Percentiles rank a stretch among this genome's conserved stretches.
Conservation (phyloP, 2,797 vertebrate genomes). For the Halcyon leucocephala region DNA sequence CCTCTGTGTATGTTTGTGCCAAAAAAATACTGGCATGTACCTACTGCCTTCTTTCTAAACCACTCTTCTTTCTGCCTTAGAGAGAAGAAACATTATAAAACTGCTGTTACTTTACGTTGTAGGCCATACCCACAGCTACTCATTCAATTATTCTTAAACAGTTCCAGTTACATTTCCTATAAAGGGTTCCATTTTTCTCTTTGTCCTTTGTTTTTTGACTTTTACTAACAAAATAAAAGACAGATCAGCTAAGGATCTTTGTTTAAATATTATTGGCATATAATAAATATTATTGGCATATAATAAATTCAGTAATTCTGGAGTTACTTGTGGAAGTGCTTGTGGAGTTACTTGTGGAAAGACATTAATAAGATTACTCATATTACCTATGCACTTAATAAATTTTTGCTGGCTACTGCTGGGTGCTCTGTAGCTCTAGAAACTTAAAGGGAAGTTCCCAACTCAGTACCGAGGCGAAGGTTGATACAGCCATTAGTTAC, state of each 20-base stretch:
- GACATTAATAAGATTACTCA: slow-evolving; percentile 50
- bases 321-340: not conserved
- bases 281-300: not conserved
- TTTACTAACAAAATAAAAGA: slow-evolving; percentile 14
- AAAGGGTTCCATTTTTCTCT: not conserved
- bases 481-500: not conserved
- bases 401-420: slow-evolving; percentile 29
- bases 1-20: not conserved
- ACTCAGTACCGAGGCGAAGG: not conserved
- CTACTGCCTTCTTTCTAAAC: not conserved
- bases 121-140: not conserved
- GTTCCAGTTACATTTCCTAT: not conserved
- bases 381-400: slow-evolving; percentile 37
- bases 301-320: not conserved
- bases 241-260: not conserved
- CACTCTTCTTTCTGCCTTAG: not conserved
- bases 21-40: not conserved
- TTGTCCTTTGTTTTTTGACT: slow-evolving; percentile 3
- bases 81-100: not conserved
- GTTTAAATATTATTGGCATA: slow-evolving; percentile 24
- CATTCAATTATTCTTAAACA: not conserved
- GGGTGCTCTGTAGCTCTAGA: not conserved
- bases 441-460: not conserved
- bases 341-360: not conserved
- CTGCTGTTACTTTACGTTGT: not conserved